phyloP scores from a whole-genome alignment of 2,113 vertebrate genomes.

The Thinocorus orbignyianus region DNA sequence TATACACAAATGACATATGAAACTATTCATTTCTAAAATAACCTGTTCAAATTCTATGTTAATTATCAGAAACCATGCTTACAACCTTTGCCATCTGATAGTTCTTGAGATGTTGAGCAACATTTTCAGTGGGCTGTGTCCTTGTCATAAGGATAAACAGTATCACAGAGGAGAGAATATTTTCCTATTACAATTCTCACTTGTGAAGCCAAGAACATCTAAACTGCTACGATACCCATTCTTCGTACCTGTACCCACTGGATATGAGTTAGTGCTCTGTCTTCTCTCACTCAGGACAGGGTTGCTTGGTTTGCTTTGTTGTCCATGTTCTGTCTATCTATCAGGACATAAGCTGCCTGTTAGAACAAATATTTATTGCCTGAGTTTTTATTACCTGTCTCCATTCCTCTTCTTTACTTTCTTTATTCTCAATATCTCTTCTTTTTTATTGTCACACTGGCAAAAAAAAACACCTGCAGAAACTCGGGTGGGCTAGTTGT shows the following conservation, averaged over 20 bases:
- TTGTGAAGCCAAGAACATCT: background rate
- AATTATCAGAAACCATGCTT: background rate
- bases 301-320: background rate
- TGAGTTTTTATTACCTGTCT: background rate
- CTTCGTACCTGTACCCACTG: background rate
- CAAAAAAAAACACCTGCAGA: background rate
- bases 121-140: background rate
- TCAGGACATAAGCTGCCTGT: background rate
- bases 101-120: background rate
- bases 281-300: background rate
- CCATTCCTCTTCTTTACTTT: background rate
- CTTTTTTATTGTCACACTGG: background rate
- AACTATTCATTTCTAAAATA: background rate
- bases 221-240: background rate
- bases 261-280: background rate
- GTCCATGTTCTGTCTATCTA: background rate
- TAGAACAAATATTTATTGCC: background rate
- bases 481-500: fast-evolving
- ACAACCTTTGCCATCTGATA: background rate
- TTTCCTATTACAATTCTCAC: background rate
- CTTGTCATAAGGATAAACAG: background rate
- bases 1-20: background rate
- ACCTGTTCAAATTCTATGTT: background rate
- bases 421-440: background rate
- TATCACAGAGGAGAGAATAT: background rate